These are phyloP conservation scores for Coregonus clupeaformis DNA, from an alignment of 2,113 vertebrate genomes.

Conservation along the genomic window DNA sequence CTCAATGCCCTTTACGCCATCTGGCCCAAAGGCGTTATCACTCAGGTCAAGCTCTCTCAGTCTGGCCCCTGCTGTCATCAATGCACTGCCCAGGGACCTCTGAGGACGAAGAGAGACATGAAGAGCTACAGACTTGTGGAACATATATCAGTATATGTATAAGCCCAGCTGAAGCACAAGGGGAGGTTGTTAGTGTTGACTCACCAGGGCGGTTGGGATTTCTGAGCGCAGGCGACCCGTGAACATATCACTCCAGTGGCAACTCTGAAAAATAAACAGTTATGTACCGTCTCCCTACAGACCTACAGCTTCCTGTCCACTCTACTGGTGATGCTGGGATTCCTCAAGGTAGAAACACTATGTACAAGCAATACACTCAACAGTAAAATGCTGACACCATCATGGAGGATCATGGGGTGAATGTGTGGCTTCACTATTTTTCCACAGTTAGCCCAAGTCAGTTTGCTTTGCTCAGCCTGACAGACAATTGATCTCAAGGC, in stretches of 20 bases:
- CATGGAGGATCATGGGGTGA: not conserved
- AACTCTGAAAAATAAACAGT: slow-evolving; percentile 72
- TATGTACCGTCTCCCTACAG: slow-evolving; percentile 82
- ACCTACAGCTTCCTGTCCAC: slow-evolving; percentile 84
- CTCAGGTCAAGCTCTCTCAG: slow-evolving; percentile 92
- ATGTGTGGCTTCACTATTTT: not conserved
- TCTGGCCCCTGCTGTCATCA: slow-evolving; percentile 85
- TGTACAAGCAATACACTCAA: not conserved
- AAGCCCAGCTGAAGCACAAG: not conserved
- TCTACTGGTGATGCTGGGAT: slow-evolving; percentile 87
- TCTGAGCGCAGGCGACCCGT: slow-evolving; percentile 92
- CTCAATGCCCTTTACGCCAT: slow-evolving; percentile 92
- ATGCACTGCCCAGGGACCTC: slow-evolving; percentile 88
- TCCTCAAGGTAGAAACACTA: slow-evolving; percentile 84
- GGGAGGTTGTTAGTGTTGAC: slow-evolving; percentile 3
- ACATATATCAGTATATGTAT: not conserved
- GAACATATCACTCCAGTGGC: slow-evolving; percentile 99
- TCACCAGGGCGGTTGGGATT: slow-evolving; percentile 93
- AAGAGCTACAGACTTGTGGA: not conserved
- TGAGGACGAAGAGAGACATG: slow-evolving; percentile 45
- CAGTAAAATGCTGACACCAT: not conserved
- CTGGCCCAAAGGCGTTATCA: slow-evolving; percentile 96
- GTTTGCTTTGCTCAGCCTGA: not conserved
- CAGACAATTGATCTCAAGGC: not conserved
- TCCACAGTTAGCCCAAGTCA: not conserved